Base-by-base conservation (phyloP, 37 sponge, comb jelly and placozoan species). In the Ephydatia muelleri region DNA sequence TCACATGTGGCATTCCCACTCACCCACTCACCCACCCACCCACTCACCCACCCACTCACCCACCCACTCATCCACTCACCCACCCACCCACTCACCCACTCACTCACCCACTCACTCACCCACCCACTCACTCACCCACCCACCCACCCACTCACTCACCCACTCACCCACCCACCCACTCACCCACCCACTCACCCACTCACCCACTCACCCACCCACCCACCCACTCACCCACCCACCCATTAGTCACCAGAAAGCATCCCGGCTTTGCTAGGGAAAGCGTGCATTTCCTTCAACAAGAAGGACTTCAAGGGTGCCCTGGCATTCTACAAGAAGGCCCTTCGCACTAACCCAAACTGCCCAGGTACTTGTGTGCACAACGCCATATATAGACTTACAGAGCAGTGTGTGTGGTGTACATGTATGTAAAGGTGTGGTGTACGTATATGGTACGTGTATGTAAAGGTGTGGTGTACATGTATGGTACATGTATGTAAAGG, bases 251-350 rank as follows among this genome's bases (percentile, higher is more conserved):
- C 90, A 32, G 89, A 87, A 19, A 88, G 85, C 48, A 92, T 90
- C 36, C 95, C 87, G 30, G 95, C 92, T 25, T 43, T 95, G 65
- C 83, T 95, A 28, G 94, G 98, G 38, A 98, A 98, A 72, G 98
- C 96, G 25, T 94, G 96, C 83, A 91, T 98, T 72, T 83, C 92
- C 26, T 98, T 90, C 86, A 95, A 94, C 80, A 92, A 91, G 86
- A 98, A 95, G 88, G 98, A 98, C 84, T 98, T 92, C 79, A 98
- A 95, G 74, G 96, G 91, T 69, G 96, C 98, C 34, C 87, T 95
- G 43, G 89, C 83, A 8, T 93, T 91, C 74, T 98, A 95, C 91
- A 98, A 98, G 84, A 94, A 94, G 68, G 98, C 96, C 27, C 87
- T 98, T 23, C 83, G 93, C 40, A 90, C 85, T 32, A 95, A 93